Evolutionary conservation across 1,140 invertebrate genomes (phyloP), one percentile per base, ranked within the genome.

Genomic region (Ooceraea biroi): DNA sequence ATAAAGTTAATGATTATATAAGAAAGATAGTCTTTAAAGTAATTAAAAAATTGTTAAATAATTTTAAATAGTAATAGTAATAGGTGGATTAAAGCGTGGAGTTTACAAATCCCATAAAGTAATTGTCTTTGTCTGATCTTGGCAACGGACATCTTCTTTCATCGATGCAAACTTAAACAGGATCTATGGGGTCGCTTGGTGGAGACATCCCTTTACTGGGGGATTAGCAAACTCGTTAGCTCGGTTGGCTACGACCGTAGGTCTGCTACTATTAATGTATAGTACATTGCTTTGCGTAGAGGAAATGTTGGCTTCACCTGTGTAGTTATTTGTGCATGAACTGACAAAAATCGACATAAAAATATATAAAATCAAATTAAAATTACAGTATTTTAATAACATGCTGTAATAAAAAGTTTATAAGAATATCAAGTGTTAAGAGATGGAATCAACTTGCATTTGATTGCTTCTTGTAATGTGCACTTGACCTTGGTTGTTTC

Each of bases 161-260:
- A 10, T 4, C 11, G 0, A 36, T n/a, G 19, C 3, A 71, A 22
- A 71, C 25, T 52, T 71, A 52, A 55, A 71, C 27, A 55, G 50
- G 27, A 52, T 71, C 17, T n/a, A 52, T n/a, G 27, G 50, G 50
- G 36, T 30, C 48, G 10, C 19, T 71, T 27, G 66, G 14, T 5
- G 22, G 48, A 69, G 5, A 52, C 27, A 14, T 55, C 48, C 48
- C 22, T 52, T 44, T 71, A 71, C 48, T 17, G 5, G 44, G 55
- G 48, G 48, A 71, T 71, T 71, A 36, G n/a, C 27, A 71, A 71
- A 52, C 48, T 71, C 48, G 48, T 71, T 71, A 22, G 27, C 48
- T 52, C 8, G 27, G 48, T 36, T 25, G 48, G 1, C 1, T 55
- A 36, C 25, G 46, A n/a, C n/a, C n/a, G n/a, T n/a, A n/a, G n/a